These are phyloP conservation scores for Meteorus colon DNA, from an alignment of 2,888 invertebrate species.

Conservation along the genomic window DNA sequence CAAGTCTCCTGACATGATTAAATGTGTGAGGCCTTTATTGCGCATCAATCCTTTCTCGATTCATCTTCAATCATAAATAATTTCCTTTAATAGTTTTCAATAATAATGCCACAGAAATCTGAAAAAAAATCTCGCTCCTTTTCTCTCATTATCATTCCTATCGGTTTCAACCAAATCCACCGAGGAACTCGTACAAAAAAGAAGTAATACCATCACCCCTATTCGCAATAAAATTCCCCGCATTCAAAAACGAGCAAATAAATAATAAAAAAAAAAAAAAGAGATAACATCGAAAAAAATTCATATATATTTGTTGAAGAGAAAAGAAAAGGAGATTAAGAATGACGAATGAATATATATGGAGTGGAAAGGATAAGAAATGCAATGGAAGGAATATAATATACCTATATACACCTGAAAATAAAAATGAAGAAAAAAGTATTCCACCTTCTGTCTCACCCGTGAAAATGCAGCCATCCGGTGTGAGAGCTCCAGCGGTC, in stretches of 20 bases:
- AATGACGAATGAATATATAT: slow-evolving; percentile 3
- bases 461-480: slow-evolving; percentile 36
- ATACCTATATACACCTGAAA: background rate
- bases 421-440: background rate
- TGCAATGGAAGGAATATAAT: background rate
- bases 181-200: too few relatives aligned
- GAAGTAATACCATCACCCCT: too few relatives aligned
- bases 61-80: too few relatives aligned
- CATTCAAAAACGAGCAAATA: background rate
- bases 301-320: background rate
- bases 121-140: too few relatives aligned
- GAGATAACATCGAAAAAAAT: background rate
- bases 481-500: slow-evolving; percentile 36
- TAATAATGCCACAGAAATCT: too few relatives aligned
- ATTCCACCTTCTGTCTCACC: slow-evolving; percentile 29
- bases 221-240: too few relatives aligned
- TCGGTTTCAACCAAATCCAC: too few relatives aligned
- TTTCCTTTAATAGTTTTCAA: too few relatives aligned
- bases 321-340: background rate
- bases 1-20: too few relatives aligned
- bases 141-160: too few relatives aligned
- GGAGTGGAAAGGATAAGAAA: slow-evolving; percentile 11
- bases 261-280: background rate
- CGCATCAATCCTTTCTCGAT: too few relatives aligned
- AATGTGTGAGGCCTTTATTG: too few relatives aligned